Evolutionary conservation across 2,888 invertebrate species (phyloP).

Genomic region (Raillietiella orientalis): DNA sequence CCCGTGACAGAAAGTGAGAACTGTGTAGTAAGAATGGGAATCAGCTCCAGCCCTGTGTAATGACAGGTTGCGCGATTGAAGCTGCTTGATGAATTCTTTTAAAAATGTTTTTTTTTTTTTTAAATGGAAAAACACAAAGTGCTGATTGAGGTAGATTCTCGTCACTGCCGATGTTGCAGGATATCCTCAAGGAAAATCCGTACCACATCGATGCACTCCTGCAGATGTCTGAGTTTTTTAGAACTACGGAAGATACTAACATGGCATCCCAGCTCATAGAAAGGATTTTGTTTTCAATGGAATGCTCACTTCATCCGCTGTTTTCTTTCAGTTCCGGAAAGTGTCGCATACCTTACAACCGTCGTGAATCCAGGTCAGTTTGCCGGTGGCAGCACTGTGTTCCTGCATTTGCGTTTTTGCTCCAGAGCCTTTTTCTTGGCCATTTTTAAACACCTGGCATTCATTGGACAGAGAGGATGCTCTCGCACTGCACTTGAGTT

Average conservation of each 20-base stretch:
- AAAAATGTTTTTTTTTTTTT: slow-evolving; percentile 3
- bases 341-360: slow-evolving; percentile 37
- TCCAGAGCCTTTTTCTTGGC: slow-evolving; percentile 37
- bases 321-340: slow-evolving; percentile 40
- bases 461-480: slow-evolving; percentile 43
- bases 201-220: slow-evolving; percentile 48
- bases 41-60: too few relatives aligned
- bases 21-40: too few relatives aligned
- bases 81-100: slow-evolving; percentile 2
- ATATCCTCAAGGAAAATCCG: slow-evolving; percentile 33
- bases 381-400: neutral
- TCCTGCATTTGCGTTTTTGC: slow-evolving; percentile 7
- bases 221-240: slow-evolving; percentile 44
- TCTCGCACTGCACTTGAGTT: slow-evolving; percentile 58
- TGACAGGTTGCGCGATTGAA: too few relatives aligned
- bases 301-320: slow-evolving; percentile 40
- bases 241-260: slow-evolving; percentile 38
- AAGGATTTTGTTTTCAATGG: slow-evolving; percentile 36
- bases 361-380: slow-evolving; percentile 37
- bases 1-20: too few relatives aligned
- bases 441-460: slow-evolving; percentile 42
- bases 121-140: neutral
- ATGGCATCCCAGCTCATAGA: slow-evolving; percentile 47
- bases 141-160: neutral
- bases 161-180: slow-evolving; percentile 13